phyloP scores from a whole-genome alignment of 2,113 vertebrate genomes.

The Nycticorax nycticorax region DNA sequence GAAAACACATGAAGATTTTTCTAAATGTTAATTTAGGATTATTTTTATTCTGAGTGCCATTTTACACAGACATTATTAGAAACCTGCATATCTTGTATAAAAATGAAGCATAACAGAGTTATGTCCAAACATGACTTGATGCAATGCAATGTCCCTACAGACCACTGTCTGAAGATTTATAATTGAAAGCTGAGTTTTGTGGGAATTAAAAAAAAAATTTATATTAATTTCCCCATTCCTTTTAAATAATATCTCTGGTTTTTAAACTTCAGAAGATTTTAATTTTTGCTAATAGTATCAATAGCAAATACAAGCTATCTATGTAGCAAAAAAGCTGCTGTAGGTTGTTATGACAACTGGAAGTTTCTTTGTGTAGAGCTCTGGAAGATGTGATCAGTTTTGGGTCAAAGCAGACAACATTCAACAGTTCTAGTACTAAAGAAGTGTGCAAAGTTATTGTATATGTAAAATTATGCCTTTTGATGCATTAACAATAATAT shows the following conservation, averaged over 20 bases:
- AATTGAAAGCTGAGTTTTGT: not conserved
- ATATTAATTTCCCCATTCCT: not conserved
- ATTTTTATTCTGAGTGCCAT: not conserved
- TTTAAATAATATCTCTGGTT: not conserved
- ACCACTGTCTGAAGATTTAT: not conserved
- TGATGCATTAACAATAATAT: not conserved
- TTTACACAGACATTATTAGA: not conserved
- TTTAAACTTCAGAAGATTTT: not conserved
- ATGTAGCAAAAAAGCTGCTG: not conserved
- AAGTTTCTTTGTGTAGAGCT: constrained; percentile 57
- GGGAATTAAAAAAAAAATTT: not conserved
- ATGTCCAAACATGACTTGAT: not conserved
- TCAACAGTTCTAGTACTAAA: not conserved
- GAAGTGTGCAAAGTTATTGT: not conserved
- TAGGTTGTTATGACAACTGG: constrained; percentile 74
- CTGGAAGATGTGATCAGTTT: constrained; percentile 1
- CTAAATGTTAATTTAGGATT: not conserved
- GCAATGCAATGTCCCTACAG: not conserved
- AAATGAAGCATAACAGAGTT: not conserved
- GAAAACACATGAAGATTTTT: not conserved
- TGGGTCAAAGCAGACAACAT: not conserved
- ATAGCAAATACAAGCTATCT: constrained; percentile 8
- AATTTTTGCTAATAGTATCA: constrained; percentile 1
- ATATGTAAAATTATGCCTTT: not conserved
- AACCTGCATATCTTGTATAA: not conserved